Percentiles rank a stretch among this genome's conserved stretches.
These are phyloP conservation scores for Brevimyrus niger DNA, from an alignment of 2,113 vertebrate species.

Conservation along the genomic window DNA sequence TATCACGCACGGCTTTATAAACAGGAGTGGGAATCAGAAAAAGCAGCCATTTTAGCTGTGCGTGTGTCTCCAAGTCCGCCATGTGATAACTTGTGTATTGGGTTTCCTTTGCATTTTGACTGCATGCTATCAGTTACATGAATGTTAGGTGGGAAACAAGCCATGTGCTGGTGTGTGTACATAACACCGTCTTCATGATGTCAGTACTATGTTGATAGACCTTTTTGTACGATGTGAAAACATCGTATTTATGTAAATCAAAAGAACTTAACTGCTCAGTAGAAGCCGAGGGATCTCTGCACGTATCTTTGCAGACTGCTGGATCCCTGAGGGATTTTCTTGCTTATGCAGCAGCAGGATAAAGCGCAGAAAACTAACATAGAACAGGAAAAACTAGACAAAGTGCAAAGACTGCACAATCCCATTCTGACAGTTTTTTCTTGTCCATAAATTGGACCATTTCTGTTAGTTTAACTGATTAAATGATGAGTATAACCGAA, in stretches of 20 bases:
- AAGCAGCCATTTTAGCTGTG: constrained; percentile 51
- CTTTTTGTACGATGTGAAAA: not conserved
- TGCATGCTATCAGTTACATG: not conserved
- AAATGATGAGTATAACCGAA: not conserved
- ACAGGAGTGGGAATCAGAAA: constrained; percentile 44
- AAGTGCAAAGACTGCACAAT: too few relatives aligned
- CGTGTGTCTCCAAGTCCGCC: not conserved
- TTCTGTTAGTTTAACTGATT: not conserved
- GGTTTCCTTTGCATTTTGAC: not conserved
- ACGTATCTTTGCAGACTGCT: not conserved
- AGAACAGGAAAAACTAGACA: not conserved
- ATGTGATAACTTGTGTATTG: not conserved
- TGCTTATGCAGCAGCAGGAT: not conserved
- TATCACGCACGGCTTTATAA: constrained; percentile 47
- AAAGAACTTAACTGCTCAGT: not conserved
- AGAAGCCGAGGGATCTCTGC: not conserved
- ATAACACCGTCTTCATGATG: not conserved
- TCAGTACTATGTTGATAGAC: not conserved
- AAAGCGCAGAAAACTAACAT: not conserved
- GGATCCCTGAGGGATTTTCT: not conserved
- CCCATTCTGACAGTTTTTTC: too few relatives aligned
- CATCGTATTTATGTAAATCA: not conserved
- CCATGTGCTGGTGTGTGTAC: not conserved
- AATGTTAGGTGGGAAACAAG: not conserved
- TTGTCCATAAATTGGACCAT: not conserved